Conservation (phyloP, 2,888 invertebrate genomes). For the Harmothoe impar region DNA sequence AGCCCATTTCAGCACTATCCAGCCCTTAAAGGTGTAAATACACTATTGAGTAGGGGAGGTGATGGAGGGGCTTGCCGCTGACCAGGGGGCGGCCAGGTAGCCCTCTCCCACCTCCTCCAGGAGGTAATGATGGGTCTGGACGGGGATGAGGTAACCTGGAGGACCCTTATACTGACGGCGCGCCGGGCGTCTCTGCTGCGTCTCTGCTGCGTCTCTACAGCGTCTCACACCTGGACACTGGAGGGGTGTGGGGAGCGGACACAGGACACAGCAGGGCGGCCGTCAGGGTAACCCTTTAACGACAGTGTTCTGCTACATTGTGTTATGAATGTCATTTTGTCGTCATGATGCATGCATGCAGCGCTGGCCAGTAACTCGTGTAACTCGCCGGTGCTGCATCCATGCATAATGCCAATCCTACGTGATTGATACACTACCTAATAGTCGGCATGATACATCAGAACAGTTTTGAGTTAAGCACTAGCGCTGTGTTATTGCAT, state of each 20-base stretch:
- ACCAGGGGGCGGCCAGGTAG: background rate
- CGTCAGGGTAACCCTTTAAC: background rate
- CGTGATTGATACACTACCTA: too few relatives aligned
- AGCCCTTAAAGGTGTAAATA: too few relatives aligned
- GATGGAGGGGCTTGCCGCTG: background rate
- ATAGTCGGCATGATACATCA: too few relatives aligned
- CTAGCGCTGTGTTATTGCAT: too few relatives aligned
- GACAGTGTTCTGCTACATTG: too few relatives aligned
- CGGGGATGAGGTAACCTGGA: slow-evolving; percentile 10
- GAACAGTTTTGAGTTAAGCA: too few relatives aligned
- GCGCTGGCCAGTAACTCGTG: too few relatives aligned
- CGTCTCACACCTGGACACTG: background rate
- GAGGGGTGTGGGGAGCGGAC: background rate
- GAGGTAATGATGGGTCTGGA: background rate
- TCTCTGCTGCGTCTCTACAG: too few relatives aligned
- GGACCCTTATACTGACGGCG: background rate
- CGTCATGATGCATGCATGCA: too few relatives aligned
- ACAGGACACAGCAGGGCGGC: background rate
- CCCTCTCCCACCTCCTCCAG: background rate
- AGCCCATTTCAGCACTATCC: background rate
- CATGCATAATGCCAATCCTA: too few relatives aligned
- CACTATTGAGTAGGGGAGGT: background rate
- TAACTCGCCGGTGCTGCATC: too few relatives aligned
- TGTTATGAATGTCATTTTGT: too few relatives aligned
- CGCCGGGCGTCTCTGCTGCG: background rate